Conservation (phyloP, 1,140 invertebrate species). For the Rhagoletis zephyria region DNA sequence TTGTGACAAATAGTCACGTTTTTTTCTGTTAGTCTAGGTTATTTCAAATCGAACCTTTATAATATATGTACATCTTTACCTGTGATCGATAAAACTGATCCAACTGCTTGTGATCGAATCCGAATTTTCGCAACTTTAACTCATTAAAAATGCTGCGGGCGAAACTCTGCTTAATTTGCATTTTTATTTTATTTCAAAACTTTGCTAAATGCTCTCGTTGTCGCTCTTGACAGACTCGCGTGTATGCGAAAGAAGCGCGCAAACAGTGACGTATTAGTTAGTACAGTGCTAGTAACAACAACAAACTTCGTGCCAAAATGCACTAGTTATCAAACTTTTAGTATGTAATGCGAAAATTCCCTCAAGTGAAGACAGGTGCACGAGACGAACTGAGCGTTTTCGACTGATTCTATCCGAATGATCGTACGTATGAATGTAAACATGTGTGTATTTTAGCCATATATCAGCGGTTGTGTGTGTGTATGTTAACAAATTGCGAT, state of each 20-base stretch:
- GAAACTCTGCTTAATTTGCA: slow-evolving; percentile 68
- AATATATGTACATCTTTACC: slow-evolving; percentile 58
- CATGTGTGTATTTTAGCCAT: neutral
- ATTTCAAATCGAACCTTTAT: neutral
- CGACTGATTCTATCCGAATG: neutral
- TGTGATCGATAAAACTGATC: slow-evolving; percentile 69
- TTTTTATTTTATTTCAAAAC: slow-evolving; percentile 54
- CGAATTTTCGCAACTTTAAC: slow-evolving; percentile 65
- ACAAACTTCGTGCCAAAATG: neutral
- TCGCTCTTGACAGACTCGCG: neutral
- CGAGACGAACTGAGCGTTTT: neutral
- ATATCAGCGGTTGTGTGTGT: neutral
- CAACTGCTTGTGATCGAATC: slow-evolving; percentile 66
- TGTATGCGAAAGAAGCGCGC: neutral
- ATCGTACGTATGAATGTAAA: slow-evolving; percentile 8
- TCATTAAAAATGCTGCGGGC: slow-evolving; percentile 64
- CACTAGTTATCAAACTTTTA: neutral
- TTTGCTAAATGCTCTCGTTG: neutral
- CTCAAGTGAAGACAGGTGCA: neutral
- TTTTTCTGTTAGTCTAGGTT: slow-evolving; percentile 24
- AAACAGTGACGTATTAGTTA: slow-evolving; percentile 8
- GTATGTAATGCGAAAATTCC: neutral
- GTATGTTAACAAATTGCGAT: neutral
- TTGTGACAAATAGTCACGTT: neutral
- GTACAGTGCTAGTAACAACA: neutral